These are phyloP conservation scores for Achlya flavicornis DNA, from an alignment of 2,888 invertebrate species.

Conservation along the genomic window DNA sequence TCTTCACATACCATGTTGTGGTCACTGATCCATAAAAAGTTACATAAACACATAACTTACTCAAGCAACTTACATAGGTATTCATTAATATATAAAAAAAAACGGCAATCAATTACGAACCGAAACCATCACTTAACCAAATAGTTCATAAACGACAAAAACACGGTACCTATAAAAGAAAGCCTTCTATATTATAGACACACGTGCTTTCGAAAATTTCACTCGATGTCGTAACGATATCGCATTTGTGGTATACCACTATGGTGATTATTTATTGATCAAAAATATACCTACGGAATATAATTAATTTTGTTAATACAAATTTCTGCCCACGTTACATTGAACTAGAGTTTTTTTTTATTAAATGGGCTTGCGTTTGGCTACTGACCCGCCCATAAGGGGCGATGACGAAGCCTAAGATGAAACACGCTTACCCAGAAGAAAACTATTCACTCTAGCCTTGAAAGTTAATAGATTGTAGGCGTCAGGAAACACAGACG, in stretches of 20 bases:
- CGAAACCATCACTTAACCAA: not conserved
- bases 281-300: conserved; percentile 10
- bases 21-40: not conserved
- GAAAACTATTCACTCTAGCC: too few relatives aligned
- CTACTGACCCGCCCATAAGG: too few relatives aligned
- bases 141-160: conserved; percentile 7
- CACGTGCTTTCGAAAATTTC: conserved; percentile 54
- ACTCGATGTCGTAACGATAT: conserved; percentile 46
- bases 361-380: too few relatives aligned
- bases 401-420: too few relatives aligned
- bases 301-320: conserved; percentile 10
- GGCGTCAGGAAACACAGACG: too few relatives aligned
- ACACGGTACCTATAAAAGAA: conserved; percentile 21
- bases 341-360: too few relatives aligned
- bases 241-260: conserved; percentile 21
- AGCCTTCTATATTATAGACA: conserved; percentile 31
- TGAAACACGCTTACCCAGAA: too few relatives aligned
- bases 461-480: too few relatives aligned
- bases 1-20: too few relatives aligned
- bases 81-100: conserved; percentile 1
- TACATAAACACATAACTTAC: not conserved
- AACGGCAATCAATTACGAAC: not conserved
- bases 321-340: too few relatives aligned
- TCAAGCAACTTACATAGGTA: not conserved
- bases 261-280: not conserved